phyloP scores from a whole-genome alignment of 2,113 vertebrate species.

The Anthoscopus minutus region DNA sequence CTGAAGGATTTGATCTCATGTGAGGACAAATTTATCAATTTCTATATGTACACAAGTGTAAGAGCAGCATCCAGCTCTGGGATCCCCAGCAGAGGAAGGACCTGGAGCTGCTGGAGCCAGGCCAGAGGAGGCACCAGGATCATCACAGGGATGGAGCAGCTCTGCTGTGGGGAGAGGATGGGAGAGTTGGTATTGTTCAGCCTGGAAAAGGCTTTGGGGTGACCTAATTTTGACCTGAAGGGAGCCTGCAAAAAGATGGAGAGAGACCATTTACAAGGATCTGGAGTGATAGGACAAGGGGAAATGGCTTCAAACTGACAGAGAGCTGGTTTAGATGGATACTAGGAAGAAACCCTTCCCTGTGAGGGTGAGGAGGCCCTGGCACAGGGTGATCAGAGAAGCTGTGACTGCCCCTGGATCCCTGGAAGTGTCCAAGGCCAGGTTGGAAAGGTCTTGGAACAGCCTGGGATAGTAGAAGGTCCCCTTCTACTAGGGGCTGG shows the following conservation, averaged over 20 bases:
- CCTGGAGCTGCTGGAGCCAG: not conserved
- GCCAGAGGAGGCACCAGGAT: not conserved
- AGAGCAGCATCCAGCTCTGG: not conserved
- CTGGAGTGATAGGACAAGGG: not conserved
- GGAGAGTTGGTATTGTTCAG: not conserved
- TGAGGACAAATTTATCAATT: not conserved
- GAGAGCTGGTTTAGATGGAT: not conserved
- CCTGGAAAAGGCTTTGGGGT: not conserved
- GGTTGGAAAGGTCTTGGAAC: accelerated
- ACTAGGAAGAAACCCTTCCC: not conserved
- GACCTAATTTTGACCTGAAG: not conserved
- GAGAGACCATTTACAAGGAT: not conserved
- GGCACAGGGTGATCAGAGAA: not conserved
- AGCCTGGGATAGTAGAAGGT: accelerated
- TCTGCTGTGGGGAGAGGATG: not conserved
- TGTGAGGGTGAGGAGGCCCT: accelerated
- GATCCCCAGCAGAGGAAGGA: not conserved
- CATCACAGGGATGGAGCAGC: not conserved
- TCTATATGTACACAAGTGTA: accelerated
- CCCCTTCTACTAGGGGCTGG: not conserved
- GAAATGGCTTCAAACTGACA: not conserved
- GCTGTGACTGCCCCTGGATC: not conserved
- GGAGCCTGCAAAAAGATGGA: not conserved
- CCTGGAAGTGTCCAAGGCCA: not conserved
- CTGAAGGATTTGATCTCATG: not conserved